Conservation (phyloP, 2,888 invertebrate species). For the Dastarcus helophoroides region DNA sequence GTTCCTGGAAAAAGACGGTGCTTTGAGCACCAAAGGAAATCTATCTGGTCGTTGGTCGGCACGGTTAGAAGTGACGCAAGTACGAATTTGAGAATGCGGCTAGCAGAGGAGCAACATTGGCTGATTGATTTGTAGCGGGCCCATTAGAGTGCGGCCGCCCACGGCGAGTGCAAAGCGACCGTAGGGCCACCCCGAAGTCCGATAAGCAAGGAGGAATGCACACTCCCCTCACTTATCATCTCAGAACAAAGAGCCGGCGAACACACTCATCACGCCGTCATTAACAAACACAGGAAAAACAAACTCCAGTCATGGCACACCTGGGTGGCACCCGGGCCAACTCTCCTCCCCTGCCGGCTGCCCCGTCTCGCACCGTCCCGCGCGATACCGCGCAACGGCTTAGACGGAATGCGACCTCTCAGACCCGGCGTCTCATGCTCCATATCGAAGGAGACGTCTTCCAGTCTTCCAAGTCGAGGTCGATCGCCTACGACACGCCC, state of each 20-base stretch:
- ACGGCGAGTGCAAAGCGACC: slow-evolving; percentile 26
- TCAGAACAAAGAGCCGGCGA: slow-evolving; percentile 25
- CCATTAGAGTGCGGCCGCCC: slow-evolving; percentile 32
- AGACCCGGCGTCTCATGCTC: slow-evolving; percentile 36
- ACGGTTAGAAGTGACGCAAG: slow-evolving; percentile 10
- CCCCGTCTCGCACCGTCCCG: slow-evolving; percentile 11
- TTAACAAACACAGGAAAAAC: slow-evolving; percentile 39
- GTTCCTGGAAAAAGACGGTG: too few species aligned
- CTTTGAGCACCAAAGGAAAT: too few species aligned
- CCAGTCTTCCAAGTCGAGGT: too few species aligned
- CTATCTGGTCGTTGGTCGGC: too few species aligned
- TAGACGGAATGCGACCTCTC: slow-evolving; percentile 31
- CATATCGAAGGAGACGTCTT: too few species aligned
- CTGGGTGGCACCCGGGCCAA: slow-evolving; percentile 31
- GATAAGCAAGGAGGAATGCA: slow-evolving; percentile 28
- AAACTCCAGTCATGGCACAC: slow-evolving; percentile 34
- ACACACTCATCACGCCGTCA: slow-evolving; percentile 37
- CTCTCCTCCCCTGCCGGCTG: slow-evolving; percentile 15
- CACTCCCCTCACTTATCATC: slow-evolving; percentile 13
- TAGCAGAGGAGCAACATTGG: slow-evolving; percentile 11
- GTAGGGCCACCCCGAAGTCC: slow-evolving; percentile 30
- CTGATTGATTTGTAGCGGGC: slow-evolving; percentile 35
- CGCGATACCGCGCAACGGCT: slow-evolving; percentile 12
- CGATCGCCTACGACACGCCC: too few species aligned
- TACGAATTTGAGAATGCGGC: slow-evolving; percentile 15